phyloP scores from a whole-genome alignment of 2,888 invertebrate species.

The Parasteatoda lunata region DNA sequence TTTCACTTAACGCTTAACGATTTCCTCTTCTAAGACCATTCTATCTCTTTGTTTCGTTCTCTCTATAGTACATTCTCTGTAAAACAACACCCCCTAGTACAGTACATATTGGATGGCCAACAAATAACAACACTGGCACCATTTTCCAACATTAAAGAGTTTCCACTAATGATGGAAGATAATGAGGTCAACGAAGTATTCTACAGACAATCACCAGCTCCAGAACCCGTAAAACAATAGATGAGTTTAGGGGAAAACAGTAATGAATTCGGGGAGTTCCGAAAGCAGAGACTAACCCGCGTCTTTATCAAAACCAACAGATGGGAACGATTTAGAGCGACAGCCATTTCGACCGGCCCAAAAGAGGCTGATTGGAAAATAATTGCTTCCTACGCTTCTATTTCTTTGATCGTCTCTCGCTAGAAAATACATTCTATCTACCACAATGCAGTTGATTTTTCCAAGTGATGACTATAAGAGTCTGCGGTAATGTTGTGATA shows the following conservation, averaged over 20 bases:
- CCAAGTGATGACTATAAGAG: too few relatives aligned
- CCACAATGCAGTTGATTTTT: too few relatives aligned
- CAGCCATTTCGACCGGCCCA: neutral
- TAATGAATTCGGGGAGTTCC: slow-evolving; percentile 11
- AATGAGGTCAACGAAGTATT: slow-evolving; percentile 13
- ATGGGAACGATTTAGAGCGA: neutral
- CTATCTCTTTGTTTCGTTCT: too few relatives aligned
- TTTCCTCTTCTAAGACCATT: too few relatives aligned
- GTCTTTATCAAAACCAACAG: slow-evolving; percentile 3
- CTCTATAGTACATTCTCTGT: too few relatives aligned
- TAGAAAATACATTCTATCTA: too few relatives aligned
- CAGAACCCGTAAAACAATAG: slow-evolving; percentile 30
- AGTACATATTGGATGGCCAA: too few relatives aligned
- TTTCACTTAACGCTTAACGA: too few relatives aligned
- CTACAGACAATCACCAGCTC: slow-evolving; percentile 14
- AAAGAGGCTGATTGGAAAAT: neutral
- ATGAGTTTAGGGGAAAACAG: neutral
- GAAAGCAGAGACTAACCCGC: neutral
- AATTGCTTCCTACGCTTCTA: neutral
- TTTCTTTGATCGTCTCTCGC: too few relatives aligned
- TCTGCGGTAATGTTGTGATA: too few relatives aligned
- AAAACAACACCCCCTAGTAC: too few relatives aligned
- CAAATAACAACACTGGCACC: too few relatives aligned
- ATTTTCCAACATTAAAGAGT: neutral
- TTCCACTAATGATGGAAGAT: slow-evolving; percentile 18